These are phyloP conservation scores for Brachionus koreanus DNA, from an alignment of 1,140 invertebrate species.

Conservation along the genomic window DNA sequence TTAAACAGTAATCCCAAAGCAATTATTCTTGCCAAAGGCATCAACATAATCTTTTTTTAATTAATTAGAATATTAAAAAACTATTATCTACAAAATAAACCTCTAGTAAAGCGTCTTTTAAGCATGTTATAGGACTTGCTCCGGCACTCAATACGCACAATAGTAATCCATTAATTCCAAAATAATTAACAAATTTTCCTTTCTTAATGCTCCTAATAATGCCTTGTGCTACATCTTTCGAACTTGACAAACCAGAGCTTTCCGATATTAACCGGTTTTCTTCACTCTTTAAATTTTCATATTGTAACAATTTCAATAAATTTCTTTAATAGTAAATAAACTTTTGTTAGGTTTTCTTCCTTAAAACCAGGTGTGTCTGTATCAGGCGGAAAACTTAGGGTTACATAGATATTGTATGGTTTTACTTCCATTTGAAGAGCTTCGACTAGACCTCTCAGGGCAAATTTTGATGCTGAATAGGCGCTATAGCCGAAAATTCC, in stretches of 20 bases:
- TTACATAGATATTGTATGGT: constrained; percentile 69
- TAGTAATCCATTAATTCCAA: constrained; percentile 44
- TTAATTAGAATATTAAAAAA: background rate
- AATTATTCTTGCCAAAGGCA: background rate
- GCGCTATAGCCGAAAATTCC: constrained; percentile 86
- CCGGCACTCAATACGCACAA: background rate
- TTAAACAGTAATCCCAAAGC: constrained; percentile 7
- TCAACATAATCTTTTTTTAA: background rate
- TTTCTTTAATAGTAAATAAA: background rate
- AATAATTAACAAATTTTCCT: constrained; percentile 29
- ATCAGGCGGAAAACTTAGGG: constrained; percentile 84
- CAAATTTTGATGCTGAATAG: constrained; percentile 90
- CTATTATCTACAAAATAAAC: background rate
- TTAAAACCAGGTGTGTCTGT: constrained; percentile 94
- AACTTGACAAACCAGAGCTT: constrained; percentile 67
- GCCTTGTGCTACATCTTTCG: constrained; percentile 74
- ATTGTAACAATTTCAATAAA: background rate
- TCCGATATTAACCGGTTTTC: constrained; percentile 31
- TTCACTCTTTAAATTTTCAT: constrained; percentile 60
- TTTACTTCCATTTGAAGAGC: constrained; percentile 81
- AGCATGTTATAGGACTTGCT: background rate
- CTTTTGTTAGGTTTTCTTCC: constrained; percentile 74
- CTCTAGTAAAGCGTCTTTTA: background rate
- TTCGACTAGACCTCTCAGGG: constrained; percentile 86
- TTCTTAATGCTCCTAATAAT: constrained; percentile 61